Evolutionary conservation across 1,140 invertebrate genomes (phyloP).

Genomic region (Hylaeus anthracinus): DNA sequence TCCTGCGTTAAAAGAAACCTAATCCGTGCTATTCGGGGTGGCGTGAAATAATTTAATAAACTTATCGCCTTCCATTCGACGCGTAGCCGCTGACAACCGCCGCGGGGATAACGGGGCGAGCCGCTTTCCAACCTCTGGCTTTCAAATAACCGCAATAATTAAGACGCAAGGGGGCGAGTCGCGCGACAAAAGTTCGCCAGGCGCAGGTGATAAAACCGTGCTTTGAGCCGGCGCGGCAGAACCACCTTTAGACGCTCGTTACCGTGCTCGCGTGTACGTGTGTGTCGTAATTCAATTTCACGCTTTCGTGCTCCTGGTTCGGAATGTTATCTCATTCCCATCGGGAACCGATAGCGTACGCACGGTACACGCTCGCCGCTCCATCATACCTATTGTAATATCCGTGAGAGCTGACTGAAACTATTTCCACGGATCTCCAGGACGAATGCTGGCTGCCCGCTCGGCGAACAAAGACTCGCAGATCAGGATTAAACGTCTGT

Average conservation of each 20-base stretch:
- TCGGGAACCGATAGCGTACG: slow-evolving; percentile 38
- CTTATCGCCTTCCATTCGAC: no score
- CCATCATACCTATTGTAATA: slow-evolving; percentile 31
- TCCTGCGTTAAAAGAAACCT: no score
- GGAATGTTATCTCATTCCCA: slow-evolving; percentile 47
- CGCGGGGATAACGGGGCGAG: not conserved
- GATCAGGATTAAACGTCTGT: no score
- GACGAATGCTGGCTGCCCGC: not conserved
- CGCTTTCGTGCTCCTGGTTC: slow-evolving; percentile 43
- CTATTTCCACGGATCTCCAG: not conserved
- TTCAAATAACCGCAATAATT: slow-evolving; percentile 14
- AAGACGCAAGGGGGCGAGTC: slow-evolving; percentile 8
- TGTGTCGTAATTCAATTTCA: slow-evolving; percentile 57
- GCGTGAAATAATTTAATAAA: no score
- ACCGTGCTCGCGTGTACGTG: not conserved
- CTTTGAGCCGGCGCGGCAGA: not conserved
- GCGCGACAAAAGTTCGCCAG: not conserved
- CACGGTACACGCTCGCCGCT: not conserved
- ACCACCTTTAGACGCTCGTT: slow-evolving; percentile 32
- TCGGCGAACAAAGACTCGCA: no score
- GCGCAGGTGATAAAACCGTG: slow-evolving; percentile 21
- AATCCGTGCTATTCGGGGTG: no score
- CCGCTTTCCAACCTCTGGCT: not conserved
- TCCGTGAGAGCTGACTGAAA: slow-evolving; percentile 12
- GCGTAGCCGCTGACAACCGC: no score